Evolutionary conservation across 2,888 invertebrate genomes (phyloP).

Genomic region (Tetragnatha montana): DNA sequence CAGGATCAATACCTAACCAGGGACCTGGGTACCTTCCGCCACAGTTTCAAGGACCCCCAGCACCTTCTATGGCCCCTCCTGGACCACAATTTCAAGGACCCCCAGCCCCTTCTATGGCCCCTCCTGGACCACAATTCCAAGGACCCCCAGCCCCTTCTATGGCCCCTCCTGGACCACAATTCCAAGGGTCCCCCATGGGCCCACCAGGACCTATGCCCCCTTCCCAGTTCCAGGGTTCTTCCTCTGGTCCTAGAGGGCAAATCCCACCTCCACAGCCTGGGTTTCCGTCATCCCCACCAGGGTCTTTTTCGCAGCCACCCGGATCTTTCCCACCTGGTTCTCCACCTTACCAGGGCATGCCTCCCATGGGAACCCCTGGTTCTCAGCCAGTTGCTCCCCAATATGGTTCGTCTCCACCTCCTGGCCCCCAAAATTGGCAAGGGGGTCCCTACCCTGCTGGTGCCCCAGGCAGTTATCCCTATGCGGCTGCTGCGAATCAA

Average conservation of each 20-base stretch:
- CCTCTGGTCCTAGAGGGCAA: not conserved
- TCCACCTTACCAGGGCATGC: not conserved
- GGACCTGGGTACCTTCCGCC: not conserved
- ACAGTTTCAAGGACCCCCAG: too few relatives aligned
- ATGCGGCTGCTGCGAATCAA: conserved; percentile 41
- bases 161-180: not conserved
- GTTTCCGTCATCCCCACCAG: conserved; percentile 9
- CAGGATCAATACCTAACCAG: not conserved
- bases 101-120: not conserved
- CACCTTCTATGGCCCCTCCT: not conserved
- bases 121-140: not conserved
- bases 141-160: not conserved
- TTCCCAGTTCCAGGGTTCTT: not conserved
- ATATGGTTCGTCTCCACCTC: conserved; percentile 9
- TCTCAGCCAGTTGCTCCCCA: conserved; percentile 3
- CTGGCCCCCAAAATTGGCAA: conserved; percentile 19
- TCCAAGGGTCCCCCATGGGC: not conserved
- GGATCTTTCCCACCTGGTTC: conserved; percentile 19
- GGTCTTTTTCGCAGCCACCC: conserved; percentile 4
- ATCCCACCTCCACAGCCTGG: conserved; percentile 27
- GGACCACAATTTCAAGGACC: not conserved
- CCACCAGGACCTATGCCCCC: not conserved
- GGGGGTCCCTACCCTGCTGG: not conserved
- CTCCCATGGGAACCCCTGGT: not conserved
- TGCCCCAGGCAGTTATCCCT: conserved; percentile 37